Evolutionary conservation across 2,888 invertebrate genomes (phyloP).

Genomic region (Falcaria lacertinaria): DNA sequence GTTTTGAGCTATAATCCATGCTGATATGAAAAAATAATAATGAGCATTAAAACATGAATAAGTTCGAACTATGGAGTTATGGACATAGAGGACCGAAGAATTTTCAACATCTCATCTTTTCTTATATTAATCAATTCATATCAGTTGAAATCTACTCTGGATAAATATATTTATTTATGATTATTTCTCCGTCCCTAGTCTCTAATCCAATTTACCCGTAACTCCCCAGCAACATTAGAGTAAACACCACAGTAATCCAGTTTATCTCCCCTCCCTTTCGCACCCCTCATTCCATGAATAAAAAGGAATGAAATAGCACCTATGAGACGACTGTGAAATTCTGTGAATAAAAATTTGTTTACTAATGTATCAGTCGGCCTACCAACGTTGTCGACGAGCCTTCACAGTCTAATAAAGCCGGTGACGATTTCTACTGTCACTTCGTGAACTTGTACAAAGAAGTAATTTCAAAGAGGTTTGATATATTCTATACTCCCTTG

Average conservation of each 20-base stretch:
- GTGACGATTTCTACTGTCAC: neutral
- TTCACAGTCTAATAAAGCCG: neutral
- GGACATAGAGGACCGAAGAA: too few relatives aligned
- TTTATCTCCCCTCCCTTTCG: neutral
- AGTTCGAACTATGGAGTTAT: too few relatives aligned
- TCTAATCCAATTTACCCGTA: neutral
- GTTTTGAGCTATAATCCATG: too few relatives aligned
- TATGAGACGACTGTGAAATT: neutral
- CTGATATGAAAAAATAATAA: too few relatives aligned
- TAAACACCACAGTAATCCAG: neutral
- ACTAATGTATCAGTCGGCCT: too few relatives aligned
- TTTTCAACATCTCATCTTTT: too few relatives aligned
- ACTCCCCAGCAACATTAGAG: neutral
- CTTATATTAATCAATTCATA: too few relatives aligned
- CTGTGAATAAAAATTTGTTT: constrained; percentile 3
- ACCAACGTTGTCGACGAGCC: neutral
- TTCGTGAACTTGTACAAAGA: too few relatives aligned
- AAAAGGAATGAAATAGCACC: neutral
- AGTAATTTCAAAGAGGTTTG: too few relatives aligned
- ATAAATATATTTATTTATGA: neutral
- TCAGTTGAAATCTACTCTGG: too few relatives aligned
- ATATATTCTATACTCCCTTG: too few relatives aligned
- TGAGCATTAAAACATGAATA: too few relatives aligned
- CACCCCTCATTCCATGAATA: neutral
- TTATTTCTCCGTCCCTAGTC: neutral